Percentiles rank a stretch among this genome's conserved stretches.
Conservation (phyloP, 1,140 invertebrate species). For the Teleopsis dalmanni region DNA sequence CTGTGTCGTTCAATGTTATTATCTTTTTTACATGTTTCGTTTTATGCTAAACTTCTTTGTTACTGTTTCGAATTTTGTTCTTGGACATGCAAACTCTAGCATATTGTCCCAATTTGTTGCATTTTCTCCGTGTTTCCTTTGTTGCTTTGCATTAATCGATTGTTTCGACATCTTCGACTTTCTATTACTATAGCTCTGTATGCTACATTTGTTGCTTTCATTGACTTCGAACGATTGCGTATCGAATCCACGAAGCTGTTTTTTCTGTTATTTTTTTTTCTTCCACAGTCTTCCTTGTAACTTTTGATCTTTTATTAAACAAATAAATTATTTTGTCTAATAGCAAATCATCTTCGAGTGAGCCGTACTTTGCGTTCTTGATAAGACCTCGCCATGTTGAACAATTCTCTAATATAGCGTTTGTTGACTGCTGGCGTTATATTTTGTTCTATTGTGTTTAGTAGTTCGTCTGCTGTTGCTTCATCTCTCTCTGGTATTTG, state of each 20-base stretch:
- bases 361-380: background rate
- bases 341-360: background rate
- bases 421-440: constrained; percentile 1
- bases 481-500: background rate
- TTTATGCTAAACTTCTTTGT: background rate
- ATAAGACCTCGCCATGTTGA: constrained; percentile 2
- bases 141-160: background rate
- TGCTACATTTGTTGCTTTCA: background rate
- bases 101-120: background rate
- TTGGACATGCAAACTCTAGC: background rate
- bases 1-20: background rate
- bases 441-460: background rate
- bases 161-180: background rate
- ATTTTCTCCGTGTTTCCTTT: background rate
- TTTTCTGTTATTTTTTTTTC: background rate
- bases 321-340: background rate
- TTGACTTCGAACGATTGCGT: background rate
- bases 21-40: background rate
- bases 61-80: too few species aligned
- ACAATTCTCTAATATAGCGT: background rate
- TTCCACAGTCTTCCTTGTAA: background rate
- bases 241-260: background rate
- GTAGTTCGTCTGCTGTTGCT: background rate
- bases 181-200: too few species aligned
- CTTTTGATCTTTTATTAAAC: background rate